phyloP scores from a whole-genome alignment of 2,888 invertebrate species.

The Philopedon plagiatum region DNA sequence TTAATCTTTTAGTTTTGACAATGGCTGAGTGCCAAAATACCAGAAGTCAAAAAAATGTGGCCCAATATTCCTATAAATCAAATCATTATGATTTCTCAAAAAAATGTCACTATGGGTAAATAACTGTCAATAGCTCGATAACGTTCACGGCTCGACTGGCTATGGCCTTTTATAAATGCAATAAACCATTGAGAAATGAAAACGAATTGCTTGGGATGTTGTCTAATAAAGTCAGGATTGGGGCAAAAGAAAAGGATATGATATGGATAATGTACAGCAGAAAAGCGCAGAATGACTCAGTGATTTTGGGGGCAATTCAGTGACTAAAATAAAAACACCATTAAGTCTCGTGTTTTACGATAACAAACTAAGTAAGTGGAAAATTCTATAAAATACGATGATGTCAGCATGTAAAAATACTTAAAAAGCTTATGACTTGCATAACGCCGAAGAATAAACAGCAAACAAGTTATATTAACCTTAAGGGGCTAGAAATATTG shows the following conservation, averaged over 20 bases:
- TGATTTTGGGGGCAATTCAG: conserved; percentile 8
- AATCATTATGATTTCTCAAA: no score
- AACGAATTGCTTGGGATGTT: conserved; percentile 10
- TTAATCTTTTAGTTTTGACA: no score
- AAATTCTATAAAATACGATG: neutral
- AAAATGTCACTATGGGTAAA: neutral
- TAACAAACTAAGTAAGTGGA: neutral
- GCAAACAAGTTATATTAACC: no score
- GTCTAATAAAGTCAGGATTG: conserved; percentile 3
- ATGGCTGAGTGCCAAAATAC: no score
- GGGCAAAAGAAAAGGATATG: conserved; percentile 2
- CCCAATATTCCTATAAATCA: no score
- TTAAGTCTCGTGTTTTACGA: neutral
- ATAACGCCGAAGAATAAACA: no score
- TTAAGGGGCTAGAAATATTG: no score
- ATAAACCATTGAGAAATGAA: neutral
- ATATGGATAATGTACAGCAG: conserved; percentile 9
- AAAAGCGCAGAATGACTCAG: conserved; percentile 11
- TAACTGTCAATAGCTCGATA: no score
- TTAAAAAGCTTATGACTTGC: neutral
- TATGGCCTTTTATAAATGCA: neutral
- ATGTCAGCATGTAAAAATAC: neutral
- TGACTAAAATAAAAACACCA: neutral
- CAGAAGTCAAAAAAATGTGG: no score
- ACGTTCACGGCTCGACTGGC: neutral